A percentile compares a stretch with the other conserved stretches of the same genome.
These are phyloP conservation scores for Ecliptopera silaceata DNA, from an alignment of 2,888 invertebrate species.

Conservation along the genomic window DNA sequence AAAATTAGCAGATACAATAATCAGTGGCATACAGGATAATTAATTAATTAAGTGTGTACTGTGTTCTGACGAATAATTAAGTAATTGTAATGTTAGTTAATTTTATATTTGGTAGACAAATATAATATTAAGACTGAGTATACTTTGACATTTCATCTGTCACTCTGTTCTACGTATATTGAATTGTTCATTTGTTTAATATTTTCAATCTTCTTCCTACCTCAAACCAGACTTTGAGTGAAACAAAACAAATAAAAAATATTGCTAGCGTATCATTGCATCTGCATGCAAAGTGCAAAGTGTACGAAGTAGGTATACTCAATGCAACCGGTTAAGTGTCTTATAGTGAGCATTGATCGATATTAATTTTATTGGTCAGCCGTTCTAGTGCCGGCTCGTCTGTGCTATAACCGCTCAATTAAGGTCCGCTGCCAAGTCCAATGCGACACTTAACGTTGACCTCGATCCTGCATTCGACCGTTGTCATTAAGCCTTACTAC, in stretches of 20 bases:
- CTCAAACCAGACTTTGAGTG: too few relatives aligned
- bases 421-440: constrained; percentile 67
- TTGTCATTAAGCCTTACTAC: constrained; percentile 72
- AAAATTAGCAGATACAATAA: not conserved
- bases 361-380: constrained; percentile 39
- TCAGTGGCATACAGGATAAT: not conserved
- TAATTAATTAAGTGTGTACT: not conserved
- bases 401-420: constrained; percentile 66
- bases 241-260: not conserved
- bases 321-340: constrained; percentile 14
- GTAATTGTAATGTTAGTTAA: too few relatives aligned
- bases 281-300: not conserved
- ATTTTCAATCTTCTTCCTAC: too few relatives aligned
- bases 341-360: constrained; percentile 25
- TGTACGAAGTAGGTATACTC: too few relatives aligned
- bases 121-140: too few relatives aligned
- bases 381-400: constrained; percentile 36
- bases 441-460: constrained; percentile 70
- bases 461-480: constrained; percentile 71
- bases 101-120: too few relatives aligned
- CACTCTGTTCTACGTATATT: too few relatives aligned
- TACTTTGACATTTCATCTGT: too few relatives aligned
- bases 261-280: not conserved
- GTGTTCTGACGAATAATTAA: too few relatives aligned
- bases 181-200: too few relatives aligned